phyloP scores from a whole-genome alignment of 2,888 invertebrate species.

The Noctua fimbriata region DNA sequence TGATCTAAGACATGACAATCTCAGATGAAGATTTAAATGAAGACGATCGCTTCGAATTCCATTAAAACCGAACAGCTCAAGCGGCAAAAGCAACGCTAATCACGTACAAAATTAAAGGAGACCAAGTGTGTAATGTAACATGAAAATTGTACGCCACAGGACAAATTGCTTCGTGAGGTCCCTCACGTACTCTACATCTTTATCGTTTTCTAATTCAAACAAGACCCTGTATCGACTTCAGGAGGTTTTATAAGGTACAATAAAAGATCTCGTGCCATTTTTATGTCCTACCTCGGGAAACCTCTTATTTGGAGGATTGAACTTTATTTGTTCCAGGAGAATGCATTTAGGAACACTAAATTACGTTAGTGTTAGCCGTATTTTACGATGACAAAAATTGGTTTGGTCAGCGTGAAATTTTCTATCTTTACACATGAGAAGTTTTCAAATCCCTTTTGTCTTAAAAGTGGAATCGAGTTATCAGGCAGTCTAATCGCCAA shows the following conservation, averaged over 20 bases:
- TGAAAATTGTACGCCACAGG: slow-evolving; percentile 75
- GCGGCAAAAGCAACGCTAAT: slow-evolving; percentile 58
- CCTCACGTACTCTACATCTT: slow-evolving; percentile 55
- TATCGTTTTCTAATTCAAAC: slow-evolving; percentile 64
- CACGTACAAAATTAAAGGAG: slow-evolving; percentile 69
- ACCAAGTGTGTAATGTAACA: slow-evolving; percentile 72
- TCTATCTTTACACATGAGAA: not conserved
- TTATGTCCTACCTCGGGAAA: slow-evolving; percentile 57
- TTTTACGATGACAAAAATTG: slow-evolving; percentile 35
- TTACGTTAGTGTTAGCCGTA: slow-evolving; percentile 21
- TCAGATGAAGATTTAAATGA: slow-evolving; percentile 8
- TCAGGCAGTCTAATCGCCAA: not conserved
- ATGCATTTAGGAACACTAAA: slow-evolving; percentile 47
- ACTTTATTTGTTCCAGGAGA: slow-evolving; percentile 68
- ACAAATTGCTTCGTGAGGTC: slow-evolving; percentile 76
- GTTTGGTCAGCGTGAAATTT: not conserved
- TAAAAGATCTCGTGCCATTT: slow-evolving; percentile 70
- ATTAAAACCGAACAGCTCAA: slow-evolving; percentile 20
- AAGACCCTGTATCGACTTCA: slow-evolving; percentile 70
- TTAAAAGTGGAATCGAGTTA: not conserved
- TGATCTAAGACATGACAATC: not conserved
- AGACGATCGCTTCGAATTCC: slow-evolving; percentile 8
- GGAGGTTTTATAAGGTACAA: slow-evolving; percentile 79
- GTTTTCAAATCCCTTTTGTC: not conserved
- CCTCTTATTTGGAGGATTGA: slow-evolving; percentile 68